Evolutionary conservation across 1,140 invertebrate genomes (phyloP), one percentile per base, ranked within the genome.

Genomic region (Popillia japonica): DNA sequence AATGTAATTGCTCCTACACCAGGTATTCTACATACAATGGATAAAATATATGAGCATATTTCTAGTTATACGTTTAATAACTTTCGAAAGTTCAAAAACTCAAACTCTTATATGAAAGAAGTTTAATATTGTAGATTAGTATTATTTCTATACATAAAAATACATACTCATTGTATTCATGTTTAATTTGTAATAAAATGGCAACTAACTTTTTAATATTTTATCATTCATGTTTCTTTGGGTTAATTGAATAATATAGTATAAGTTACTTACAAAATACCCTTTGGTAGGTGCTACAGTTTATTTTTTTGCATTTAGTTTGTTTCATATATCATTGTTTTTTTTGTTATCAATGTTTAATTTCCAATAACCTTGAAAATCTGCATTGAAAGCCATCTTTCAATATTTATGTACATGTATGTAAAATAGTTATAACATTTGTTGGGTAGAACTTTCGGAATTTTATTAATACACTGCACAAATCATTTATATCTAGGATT

Each of bases 1-100:
- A 40, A 17, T 40, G 14, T 40, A 68, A 68, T 68, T 41, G 6
- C 73, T 61, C 41, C 72, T 41, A 22, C 68, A 44, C 72, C 48
- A 75, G 72, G 72, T 74, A 74, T 41, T 74, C 27, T 68, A 27
- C 27, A 34, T 22, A 68, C 11, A 68, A 68, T 68, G 11, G 22
- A 68, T 68, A 68, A 68, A 34, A 14, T 68, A 68, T 27, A 68
- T 68, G 22, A 68, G 11, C 22, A 68, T 23, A 27, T 68, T 68
- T 68, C 22, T 10, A 68, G 27, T 34, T 68, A 27, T 68, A 22
- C 22, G 1, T 7, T 27, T 68, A 34, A 68, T 68, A 27, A 27
- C 10, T 9, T 34, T 68, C 61, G 8, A 23, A 68, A 68, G 20
- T 9, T 23, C 8, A 27, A 68, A 68, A 17, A 68, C 22, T 10